Base-by-base conservation (phyloP, 2,797 vertebrate genomes). In the Danio choprae region DNA sequence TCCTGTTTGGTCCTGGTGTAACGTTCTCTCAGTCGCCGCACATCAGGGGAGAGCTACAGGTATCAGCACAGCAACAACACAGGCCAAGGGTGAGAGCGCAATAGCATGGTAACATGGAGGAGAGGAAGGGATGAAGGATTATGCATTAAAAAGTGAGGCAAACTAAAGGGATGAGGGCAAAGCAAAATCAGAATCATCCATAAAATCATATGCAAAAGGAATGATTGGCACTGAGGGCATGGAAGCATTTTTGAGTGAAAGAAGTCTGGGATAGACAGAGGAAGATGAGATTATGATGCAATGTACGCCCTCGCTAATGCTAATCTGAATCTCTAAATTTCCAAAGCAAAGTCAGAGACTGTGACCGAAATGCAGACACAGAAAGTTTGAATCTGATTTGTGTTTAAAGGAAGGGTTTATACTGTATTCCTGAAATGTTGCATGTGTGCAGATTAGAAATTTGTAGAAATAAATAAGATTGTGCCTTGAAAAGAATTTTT, bases 1-100 rank as follows among this genome's bases (percentile, higher is more conserved):
- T 97, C 96, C 81, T 95, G 93, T 91, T 96, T 97, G 95, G 96
- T 97, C 95, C 94, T 93, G 94, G 93, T 91, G 87, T 94, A 97
- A 80, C 94, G 94, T 74, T 99, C 97, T 94, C 95, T 96, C 93
- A 98, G 95, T 87, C 96, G 95, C 84, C 89, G 92, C 86, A 97
- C 94, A 85, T 98, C 97, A 90, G 96, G 96, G 88, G 96, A 93
- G 90, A 95, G 95, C 96, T 97, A 93, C 90, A 88, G 92, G 91
- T 90, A 84, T 81, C 79, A 5, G 79, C 84, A 80, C 43, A 90
- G 72, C 71, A 74, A 56, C 93, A 90, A 93, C 92, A 85, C 91
- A 87, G 92, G 89, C 93, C 91, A 90, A 55, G 8, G 67, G 53
- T 22, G 92, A 92, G 88, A 91, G 93, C 86, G 92, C 90, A 92